Percentiles rank a stretch among this genome's conserved stretches.
These are phyloP conservation scores for Neoitamus cyanurus DNA, from an alignment of 2,888 invertebrate genomes.

Conservation along the genomic window DNA sequence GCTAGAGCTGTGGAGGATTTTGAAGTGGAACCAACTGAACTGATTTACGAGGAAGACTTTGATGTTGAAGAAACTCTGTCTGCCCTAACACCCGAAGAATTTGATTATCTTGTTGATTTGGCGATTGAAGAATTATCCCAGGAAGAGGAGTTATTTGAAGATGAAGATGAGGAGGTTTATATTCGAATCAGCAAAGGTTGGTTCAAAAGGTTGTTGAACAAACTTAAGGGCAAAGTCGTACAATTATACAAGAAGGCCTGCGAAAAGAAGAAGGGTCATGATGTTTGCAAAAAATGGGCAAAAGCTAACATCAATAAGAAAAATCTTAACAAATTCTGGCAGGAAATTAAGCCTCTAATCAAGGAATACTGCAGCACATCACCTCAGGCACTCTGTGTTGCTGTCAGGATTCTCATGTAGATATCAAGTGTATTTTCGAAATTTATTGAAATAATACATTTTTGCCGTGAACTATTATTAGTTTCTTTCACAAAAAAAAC, in stretches of 20 bases:
- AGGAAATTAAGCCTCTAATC: conserved; percentile 4
- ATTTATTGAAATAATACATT: neutral
- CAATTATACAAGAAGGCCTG: conserved; percentile 19
- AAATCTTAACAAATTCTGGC: conserved; percentile 4
- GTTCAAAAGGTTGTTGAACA: neutral
- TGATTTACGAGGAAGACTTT: neutral
- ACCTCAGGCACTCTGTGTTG: neutral
- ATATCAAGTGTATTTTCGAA: neutral
- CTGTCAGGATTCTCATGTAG: conserved; percentile 9
- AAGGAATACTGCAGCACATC: neutral
- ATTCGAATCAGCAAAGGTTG: neutral
- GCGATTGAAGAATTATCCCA: neutral
- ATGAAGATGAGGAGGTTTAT: neutral
- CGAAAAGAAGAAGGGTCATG: neutral
- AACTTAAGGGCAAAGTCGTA: neutral
- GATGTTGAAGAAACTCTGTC: neutral
- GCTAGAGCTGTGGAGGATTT: neutral
- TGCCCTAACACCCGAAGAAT: neutral
- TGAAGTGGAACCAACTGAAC: neutral
- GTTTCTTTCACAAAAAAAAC: too few relatives aligned
- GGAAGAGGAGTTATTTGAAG: neutral
- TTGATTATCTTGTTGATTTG: neutral
- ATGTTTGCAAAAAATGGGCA: conserved; percentile 7
- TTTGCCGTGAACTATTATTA: neutral
- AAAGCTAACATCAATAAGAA: conserved; percentile 11